These are phyloP conservation scores for Agonopterix heracliana DNA, from an alignment of 2,888 invertebrate species.

Conservation along the genomic window DNA sequence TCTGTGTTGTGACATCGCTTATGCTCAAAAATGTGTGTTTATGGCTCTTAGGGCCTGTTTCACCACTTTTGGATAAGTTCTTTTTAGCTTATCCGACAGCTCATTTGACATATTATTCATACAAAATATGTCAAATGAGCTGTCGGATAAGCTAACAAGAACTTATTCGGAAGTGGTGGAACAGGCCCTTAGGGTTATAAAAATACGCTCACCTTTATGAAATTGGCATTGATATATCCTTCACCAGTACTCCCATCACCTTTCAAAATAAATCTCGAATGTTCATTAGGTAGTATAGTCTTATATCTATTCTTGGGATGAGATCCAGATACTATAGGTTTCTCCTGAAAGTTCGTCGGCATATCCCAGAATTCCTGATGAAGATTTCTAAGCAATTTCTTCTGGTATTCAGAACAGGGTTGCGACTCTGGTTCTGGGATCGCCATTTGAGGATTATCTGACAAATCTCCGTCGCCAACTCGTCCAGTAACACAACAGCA, in stretches of 20 bases:
- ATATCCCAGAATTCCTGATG: constrained; percentile 95
- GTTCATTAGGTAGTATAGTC: constrained; percentile 92
- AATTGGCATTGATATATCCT: constrained; percentile 95
- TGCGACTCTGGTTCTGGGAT: constrained; percentile 52
- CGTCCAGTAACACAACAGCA: constrained; percentile 57
- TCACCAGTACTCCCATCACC: constrained; percentile 72
- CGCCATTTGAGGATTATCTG: constrained; percentile 55
- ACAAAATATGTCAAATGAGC: too few species aligned
- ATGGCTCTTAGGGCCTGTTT: too few species aligned
- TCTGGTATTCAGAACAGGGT: constrained; percentile 78
- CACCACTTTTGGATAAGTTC: too few species aligned
- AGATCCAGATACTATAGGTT: constrained; percentile 91
- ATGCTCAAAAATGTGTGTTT: too few species aligned
- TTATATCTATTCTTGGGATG: constrained; percentile 93
- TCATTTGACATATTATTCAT: too few species aligned
- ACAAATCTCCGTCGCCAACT: constrained; percentile 35
- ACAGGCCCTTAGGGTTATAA: too few species aligned
- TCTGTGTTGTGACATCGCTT: too few species aligned
- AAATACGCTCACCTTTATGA: constrained; percentile 82
- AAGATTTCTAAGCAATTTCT: constrained; percentile 78
- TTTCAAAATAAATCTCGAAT: constrained; percentile 86
- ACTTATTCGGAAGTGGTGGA: too few species aligned
- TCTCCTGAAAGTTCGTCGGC: constrained; percentile 93
- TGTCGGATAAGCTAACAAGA: too few species aligned
- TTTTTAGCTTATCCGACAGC: too few species aligned